phyloP scores from a whole-genome alignment of 35 echinoderm and acorn worm genomes.

The Holothuria glaberrima region DNA sequence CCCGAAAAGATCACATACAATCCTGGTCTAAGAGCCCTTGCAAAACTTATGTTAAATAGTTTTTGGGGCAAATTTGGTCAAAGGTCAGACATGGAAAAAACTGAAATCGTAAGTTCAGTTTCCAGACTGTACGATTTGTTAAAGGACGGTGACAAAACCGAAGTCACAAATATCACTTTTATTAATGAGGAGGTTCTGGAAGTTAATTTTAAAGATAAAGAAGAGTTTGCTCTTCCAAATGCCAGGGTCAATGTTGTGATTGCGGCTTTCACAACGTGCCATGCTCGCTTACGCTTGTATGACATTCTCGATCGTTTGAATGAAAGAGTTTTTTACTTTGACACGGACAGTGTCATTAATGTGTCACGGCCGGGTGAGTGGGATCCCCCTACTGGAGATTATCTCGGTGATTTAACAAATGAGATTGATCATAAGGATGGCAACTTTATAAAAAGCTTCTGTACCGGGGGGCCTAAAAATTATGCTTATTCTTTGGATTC shows the following conservation, averaged over 20 bases:
- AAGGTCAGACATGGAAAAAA: neutral
- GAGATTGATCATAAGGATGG: constrained; percentile 1
- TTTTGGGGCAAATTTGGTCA: constrained; percentile 55
- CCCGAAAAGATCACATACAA: neutral
- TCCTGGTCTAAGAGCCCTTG: neutral
- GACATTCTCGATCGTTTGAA: neutral
- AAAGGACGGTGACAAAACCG: neutral
- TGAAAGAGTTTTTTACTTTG: no score
- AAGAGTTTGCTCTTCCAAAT: neutral
- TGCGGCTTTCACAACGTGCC: constrained; percentile 26
- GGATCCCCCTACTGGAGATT: neutral
- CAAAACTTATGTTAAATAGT: constrained; percentile 10
- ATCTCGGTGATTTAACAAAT: neutral
- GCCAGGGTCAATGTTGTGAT: constrained; percentile 20
- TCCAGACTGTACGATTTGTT: no score
- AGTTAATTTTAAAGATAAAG: neutral
- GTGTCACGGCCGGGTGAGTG: neutral
- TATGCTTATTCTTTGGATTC: neutral
- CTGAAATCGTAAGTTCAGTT: neutral
- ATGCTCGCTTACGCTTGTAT: constrained; percentile 5
- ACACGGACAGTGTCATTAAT: no score
- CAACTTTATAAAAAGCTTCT: neutral
- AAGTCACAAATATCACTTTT: neutral
- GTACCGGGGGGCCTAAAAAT: neutral
- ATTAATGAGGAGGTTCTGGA: constrained; percentile 30